Conservation (phyloP, 1,140 invertebrate species). For the Caenorhabditis briggsae region DNA sequence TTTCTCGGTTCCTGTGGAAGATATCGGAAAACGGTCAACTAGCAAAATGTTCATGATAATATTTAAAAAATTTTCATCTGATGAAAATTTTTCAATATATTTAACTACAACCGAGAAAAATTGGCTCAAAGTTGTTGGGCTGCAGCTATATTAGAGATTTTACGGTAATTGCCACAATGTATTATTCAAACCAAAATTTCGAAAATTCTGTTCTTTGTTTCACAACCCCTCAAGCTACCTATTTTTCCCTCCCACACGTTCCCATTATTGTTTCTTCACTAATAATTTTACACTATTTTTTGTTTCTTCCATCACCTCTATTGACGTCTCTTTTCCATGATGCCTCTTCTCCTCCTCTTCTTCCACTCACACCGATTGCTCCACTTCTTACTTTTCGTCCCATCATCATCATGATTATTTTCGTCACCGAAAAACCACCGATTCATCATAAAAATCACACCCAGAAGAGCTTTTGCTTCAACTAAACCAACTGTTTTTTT, state of each 20-base stretch:
- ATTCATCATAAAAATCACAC: slow-evolving; percentile 56
- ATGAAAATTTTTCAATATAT: too few relatives aligned
- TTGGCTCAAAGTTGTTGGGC: too few relatives aligned
- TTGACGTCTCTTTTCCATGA: slow-evolving; percentile 8
- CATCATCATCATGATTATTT: slow-evolving; percentile 32
- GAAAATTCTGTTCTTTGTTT: neutral
- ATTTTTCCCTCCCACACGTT: neutral
- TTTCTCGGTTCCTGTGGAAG: too few relatives aligned
- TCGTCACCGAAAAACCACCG: slow-evolving; percentile 13
- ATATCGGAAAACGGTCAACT: too few relatives aligned
- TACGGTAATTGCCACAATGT: too few relatives aligned
- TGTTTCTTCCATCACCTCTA: neutral
- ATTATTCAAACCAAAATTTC: neutral
- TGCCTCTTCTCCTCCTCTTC: neutral
- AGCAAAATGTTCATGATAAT: too few relatives aligned
- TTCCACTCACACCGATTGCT: slow-evolving; percentile 17
- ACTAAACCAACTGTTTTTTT: slow-evolving; percentile 26
- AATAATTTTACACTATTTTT: slow-evolving; percentile 46
- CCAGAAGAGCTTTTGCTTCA: neutral
- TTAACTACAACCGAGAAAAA: too few relatives aligned
- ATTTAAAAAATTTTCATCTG: too few relatives aligned
- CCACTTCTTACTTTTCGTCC: neutral
- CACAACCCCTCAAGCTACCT: neutral
- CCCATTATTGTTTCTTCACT: slow-evolving; percentile 37
- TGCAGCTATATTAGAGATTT: too few relatives aligned